Percentiles rank a stretch among this genome's conserved stretches.
phyloP scores from a whole-genome alignment of 2,113 vertebrate genomes.

The Gallinago undulata region DNA sequence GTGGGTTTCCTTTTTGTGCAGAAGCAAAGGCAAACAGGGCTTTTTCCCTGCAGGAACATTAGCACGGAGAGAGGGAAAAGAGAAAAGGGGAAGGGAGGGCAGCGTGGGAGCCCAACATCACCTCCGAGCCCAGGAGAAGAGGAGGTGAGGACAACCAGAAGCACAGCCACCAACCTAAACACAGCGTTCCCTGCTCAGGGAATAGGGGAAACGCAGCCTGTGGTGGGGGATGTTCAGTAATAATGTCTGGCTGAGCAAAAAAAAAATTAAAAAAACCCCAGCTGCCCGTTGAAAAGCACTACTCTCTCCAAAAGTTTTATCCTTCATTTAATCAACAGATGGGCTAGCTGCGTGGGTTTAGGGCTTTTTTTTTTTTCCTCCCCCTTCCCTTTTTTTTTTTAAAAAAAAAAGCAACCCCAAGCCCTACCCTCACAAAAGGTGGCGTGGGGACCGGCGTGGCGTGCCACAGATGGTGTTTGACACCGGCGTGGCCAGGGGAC shows the following conservation, averaged over 20 bases:
- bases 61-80: neutral
- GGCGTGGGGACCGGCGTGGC: neutral
- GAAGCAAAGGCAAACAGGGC: slow-evolving; percentile 45
- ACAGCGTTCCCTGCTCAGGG: neutral
- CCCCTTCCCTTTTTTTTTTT: neutral
- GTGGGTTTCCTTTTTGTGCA: slow-evolving; percentile 61
- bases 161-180: neutral
- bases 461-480: slow-evolving; percentile 41
- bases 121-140: neutral
- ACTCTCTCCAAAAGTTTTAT: slow-evolving; percentile 68
- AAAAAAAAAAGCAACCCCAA: neutral
- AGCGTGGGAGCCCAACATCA: neutral
- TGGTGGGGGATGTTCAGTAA: neutral
- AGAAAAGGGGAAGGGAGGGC: neutral
- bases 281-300: slow-evolving; percentile 22
- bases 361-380: neutral
- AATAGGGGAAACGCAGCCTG: neutral
- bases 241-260: slow-evolving; percentile 1
- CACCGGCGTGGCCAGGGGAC: neutral
- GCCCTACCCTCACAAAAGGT: slow-evolving; percentile 36
- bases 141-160: neutral
- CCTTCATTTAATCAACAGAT: slow-evolving; percentile 77
- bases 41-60: slow-evolving; percentile 53
- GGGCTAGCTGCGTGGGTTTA: slow-evolving; percentile 57
- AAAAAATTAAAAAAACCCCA: neutral